Percentiles rank a stretch among this genome's conserved stretches.
These are phyloP conservation scores for Eurytoma californica DNA, from an alignment of 2,888 invertebrate genomes.

Conservation along the genomic window DNA sequence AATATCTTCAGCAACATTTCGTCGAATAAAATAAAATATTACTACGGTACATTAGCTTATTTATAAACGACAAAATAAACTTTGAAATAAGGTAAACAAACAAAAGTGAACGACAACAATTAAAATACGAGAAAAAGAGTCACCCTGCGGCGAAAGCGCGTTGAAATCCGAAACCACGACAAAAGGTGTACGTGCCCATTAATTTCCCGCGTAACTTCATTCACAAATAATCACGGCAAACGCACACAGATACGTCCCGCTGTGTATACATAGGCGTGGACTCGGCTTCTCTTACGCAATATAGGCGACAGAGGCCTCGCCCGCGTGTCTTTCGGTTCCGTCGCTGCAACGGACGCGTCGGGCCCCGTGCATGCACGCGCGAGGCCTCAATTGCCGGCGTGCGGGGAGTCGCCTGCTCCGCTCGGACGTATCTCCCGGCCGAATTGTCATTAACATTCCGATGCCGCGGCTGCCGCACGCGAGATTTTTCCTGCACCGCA, in stretches of 20 bases:
- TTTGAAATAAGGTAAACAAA: too few species aligned
- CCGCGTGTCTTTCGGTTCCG: not conserved
- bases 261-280: not conserved
- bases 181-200: not conserved
- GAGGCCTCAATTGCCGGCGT: slow-evolving; percentile 59
- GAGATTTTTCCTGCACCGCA: slow-evolving; percentile 25
- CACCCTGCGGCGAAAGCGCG: not conserved
- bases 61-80: too few species aligned
- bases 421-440: slow-evolving; percentile 37
- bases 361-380: not conserved
- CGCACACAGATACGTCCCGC: too few species aligned
- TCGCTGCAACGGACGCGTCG: not conserved
- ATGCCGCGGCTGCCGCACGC: slow-evolving; percentile 42
- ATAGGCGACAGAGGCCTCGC: slow-evolving; percentile 36
- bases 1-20: too few species aligned
- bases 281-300: slow-evolving; percentile 1
- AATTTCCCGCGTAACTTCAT: not conserved
- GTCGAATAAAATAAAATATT: too few species aligned
- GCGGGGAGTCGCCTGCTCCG: slow-evolving; percentile 54
- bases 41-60: too few species aligned
- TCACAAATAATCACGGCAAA: not conserved
- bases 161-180: not conserved
- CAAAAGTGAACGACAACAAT: too few species aligned
- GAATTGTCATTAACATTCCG: slow-evolving; percentile 53
- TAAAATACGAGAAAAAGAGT: not conserved